These are phyloP conservation scores for Dichetophora obliterata DNA, from an alignment of 2,888 invertebrate species.

Conservation along the genomic window DNA sequence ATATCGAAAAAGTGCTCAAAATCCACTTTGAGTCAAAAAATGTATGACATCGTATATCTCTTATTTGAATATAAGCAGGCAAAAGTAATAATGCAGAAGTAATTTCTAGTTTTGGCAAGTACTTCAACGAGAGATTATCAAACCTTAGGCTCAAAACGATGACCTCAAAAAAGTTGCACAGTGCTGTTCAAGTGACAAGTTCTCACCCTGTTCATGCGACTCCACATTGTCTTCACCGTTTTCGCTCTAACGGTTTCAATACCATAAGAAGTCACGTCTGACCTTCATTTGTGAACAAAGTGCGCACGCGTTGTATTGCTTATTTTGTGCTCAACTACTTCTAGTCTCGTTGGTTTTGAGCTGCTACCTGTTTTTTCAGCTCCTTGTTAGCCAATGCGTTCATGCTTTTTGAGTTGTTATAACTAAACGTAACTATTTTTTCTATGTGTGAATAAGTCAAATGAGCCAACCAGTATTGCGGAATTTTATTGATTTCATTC, in stretches of 20 bases:
- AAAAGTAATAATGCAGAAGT: no score
- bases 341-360: background rate
- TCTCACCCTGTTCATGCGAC: background rate
- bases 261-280: constrained; percentile 59
- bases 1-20: no score
- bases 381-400: background rate
- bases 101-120: no score
- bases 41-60: no score
- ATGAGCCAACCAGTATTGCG: background rate
- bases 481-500: constrained; percentile 34
- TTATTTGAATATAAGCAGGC: no score
- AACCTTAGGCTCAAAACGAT: no score
- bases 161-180: no score
- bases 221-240: background rate
- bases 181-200: no score
- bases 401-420: background rate
- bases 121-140: no score
- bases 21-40: no score
- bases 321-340: background rate
- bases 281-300: constrained; percentile 54
- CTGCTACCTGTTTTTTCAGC: background rate
- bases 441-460: background rate
- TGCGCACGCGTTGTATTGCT: background rate
- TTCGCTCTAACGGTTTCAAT: constrained; percentile 59
- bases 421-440: background rate